Evolutionary conservation across 2,113 vertebrate genomes (phyloP).

Genomic region (Aptenodytes forsteri): DNA sequence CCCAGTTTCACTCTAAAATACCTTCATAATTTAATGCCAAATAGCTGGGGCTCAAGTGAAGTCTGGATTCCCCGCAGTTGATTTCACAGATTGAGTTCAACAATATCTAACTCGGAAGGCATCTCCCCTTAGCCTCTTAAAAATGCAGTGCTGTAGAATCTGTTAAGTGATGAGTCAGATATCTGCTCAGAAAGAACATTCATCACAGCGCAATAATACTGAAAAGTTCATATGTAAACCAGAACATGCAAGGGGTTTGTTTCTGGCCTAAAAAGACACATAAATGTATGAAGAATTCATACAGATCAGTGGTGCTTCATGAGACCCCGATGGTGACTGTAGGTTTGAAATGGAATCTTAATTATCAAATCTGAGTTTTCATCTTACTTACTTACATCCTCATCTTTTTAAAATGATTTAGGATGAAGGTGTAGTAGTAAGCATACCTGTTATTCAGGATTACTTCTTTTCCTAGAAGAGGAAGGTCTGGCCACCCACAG

Average conservation of each 20-base stretch:
- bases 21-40: not conserved
- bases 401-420: not conserved
- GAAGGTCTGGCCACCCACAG: not conserved
- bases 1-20: not conserved
- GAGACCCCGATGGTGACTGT: rapidly evolving
- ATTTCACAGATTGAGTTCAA: not conserved
- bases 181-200: not conserved
- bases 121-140: not conserved
- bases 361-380: not conserved
- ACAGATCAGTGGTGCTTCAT: not conserved
- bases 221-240: not conserved
- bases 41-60: not conserved
- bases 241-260: not conserved
- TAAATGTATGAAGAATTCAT: not conserved
- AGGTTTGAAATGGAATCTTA: not conserved
- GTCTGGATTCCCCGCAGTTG: not conserved
- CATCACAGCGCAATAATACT: not conserved
- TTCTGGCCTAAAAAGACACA: not conserved
- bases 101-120: not conserved
- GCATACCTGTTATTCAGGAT: rapidly evolving
- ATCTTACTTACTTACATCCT: not conserved
- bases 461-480: not conserved
- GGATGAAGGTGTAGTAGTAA: not conserved
- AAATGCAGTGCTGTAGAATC: not conserved
- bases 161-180: not conserved